Evolutionary conservation across 2,888 invertebrate genomes (phyloP).

Genomic region (Hypsopygia costalis): DNA sequence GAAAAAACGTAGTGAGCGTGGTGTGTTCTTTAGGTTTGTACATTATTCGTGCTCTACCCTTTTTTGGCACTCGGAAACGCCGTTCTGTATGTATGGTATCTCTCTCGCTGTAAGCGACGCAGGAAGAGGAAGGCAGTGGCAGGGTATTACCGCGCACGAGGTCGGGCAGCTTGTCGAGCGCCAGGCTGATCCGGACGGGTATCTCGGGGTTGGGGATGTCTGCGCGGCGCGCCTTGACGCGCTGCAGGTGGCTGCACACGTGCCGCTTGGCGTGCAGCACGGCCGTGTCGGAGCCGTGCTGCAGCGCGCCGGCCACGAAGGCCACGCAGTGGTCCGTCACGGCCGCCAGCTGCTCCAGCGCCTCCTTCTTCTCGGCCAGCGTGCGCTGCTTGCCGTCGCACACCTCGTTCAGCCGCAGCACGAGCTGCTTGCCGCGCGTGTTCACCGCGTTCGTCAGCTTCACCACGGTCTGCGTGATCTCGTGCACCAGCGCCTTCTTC

Average conservation of each 20-base stretch:
- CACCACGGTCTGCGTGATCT: constrained; percentile 93
- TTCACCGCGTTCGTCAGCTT: constrained; percentile 91
- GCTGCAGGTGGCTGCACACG: constrained; percentile 83
- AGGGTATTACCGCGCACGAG: constrained; percentile 83
- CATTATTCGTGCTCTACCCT: too few relatives aligned
- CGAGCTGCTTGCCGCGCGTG: constrained; percentile 90
- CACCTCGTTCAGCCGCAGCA: constrained; percentile 89
- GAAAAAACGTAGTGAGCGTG: too few relatives aligned
- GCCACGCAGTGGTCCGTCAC: constrained; percentile 94
- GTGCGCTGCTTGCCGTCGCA: constrained; percentile 87
- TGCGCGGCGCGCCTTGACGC: constrained; percentile 90
- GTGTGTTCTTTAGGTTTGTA: too few relatives aligned
- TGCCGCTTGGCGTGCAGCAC: constrained; percentile 91
- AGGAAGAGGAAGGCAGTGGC: constrained; percentile 55
- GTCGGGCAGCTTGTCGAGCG: constrained; percentile 90
- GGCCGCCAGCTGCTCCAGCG: constrained; percentile 89
- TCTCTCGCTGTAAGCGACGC: too few relatives aligned
- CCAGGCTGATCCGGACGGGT: constrained; percentile 89
- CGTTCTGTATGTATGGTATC: too few relatives aligned
- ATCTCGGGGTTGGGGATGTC: constrained; percentile 95
- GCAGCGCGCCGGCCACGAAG: constrained; percentile 89
- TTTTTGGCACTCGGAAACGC: too few relatives aligned
- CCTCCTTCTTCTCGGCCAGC: constrained; percentile 90
- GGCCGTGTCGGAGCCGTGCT: constrained; percentile 89
- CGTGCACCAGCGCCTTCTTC: constrained; percentile 91